Base-by-base conservation (phyloP, 2,888 invertebrate genomes). In the Tyria jacobaeae region DNA sequence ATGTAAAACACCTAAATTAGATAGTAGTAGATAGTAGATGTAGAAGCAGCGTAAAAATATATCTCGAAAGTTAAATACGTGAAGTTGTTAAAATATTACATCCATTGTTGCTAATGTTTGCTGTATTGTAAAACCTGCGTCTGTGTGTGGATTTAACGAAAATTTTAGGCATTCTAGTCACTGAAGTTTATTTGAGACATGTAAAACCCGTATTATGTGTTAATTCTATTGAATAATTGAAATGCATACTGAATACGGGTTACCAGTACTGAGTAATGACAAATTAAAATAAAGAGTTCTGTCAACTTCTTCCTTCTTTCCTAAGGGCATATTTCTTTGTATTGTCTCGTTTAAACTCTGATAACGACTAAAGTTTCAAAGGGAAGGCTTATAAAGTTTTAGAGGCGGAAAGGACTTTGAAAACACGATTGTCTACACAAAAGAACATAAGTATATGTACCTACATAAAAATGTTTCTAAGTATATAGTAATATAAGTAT, bases 321-420 rank as follows among this genome's bases (percentile, higher is more conserved):
- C 21, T 52, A 35, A 44, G 17, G 21, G 15, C 24, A 55, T 47
- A 51, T 58, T 59, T 51, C 44, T 44, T 55, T 47, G 51, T 21
- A 59, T 51, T 59, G 54, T 54, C 35, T 37, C 21, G 58, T 59
- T 55, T 10, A 44, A 59, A 58, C 58, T 55, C 44, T 48, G 50
- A 47, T 58, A 62, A 63, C 50, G 55, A 55, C 35, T 31, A 14
- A 63, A 63, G 55, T 63, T 63, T 51, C 55, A 59, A 63, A 51
- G 47, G 49, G 21, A 41, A 49, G 15, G 54, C 54, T 59, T 59
- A 54, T 53, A 48, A 54, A 47, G 47, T 60, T 48, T 49, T 21
- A 24, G 14, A 27, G 21, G 27, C 39, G 24, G 25, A 57, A 49
- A 34, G 35, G 37, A 37, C 50, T 31, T 39, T 41, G 27, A 31